These are phyloP conservation scores for Phalacrocorax aristotelis DNA, from an alignment of 2,113 vertebrate genomes.

Conservation along the genomic window DNA sequence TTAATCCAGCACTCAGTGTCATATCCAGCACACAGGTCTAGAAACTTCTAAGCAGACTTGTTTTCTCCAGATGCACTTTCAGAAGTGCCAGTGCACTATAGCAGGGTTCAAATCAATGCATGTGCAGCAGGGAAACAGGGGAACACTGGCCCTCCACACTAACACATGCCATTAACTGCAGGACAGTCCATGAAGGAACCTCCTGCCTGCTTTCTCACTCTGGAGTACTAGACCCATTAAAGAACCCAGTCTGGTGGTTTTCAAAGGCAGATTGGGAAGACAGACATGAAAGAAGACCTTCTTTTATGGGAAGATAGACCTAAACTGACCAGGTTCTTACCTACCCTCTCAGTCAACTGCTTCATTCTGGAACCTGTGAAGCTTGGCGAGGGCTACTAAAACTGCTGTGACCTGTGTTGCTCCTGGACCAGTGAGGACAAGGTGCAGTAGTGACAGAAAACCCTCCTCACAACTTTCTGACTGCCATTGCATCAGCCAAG, in stretches of 20 bases:
- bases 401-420: neutral
- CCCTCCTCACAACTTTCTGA: neutral
- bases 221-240: neutral
- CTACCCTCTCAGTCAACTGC: neutral
- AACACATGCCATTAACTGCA: rapidly evolving
- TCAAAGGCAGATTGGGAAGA: neutral
- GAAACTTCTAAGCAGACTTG: neutral
- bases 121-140: rapidly evolving
- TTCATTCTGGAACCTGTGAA: neutral
- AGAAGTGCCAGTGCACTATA: neutral
- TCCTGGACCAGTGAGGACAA: rapidly evolving
- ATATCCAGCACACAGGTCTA: neutral
- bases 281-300: too few relatives aligned
- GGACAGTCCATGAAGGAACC: neutral
- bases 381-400: neutral
- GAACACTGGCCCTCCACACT: rapidly evolving
- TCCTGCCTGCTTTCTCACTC: neutral
- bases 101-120: neutral
- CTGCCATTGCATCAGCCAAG: neutral
- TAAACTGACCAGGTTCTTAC: neutral
- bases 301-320: neutral
- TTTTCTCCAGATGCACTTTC: neutral
- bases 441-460: neutral
- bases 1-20: neutral
- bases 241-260: neutral